Percentiles rank a stretch among this genome's conserved stretches.
Evolutionary conservation across 1,140 invertebrate genomes (phyloP).

Genomic region (Monomorium pharaonis): DNA sequence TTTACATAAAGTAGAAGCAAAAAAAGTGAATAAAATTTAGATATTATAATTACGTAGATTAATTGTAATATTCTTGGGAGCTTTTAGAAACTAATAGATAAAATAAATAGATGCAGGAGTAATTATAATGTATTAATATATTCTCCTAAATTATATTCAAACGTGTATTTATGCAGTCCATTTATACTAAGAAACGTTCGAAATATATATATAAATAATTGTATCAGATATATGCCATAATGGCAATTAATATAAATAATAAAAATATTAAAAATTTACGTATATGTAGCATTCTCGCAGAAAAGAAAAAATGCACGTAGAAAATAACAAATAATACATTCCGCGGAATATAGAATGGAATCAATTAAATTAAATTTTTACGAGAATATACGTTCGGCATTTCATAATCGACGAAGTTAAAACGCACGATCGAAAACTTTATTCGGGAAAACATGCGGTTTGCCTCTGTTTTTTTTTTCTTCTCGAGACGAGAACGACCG

Average conservation of each 20-base stretch:
- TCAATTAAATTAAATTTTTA: neutral
- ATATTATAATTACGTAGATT: neutral
- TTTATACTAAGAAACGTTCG: neutral
- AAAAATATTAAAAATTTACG: neutral
- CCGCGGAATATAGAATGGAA: neutral
- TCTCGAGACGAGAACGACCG: neutral
- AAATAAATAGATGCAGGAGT: neutral
- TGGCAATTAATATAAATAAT: neutral
- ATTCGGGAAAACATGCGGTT: slow-evolving; percentile 11
- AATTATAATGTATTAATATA: neutral
- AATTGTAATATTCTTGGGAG: too few species aligned
- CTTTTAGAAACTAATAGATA: neutral
- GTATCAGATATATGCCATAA: neutral
- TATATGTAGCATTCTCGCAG: neutral
- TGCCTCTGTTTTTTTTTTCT: neutral
- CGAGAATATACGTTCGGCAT: neutral
- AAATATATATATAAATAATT: neutral
- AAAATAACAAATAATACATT: neutral
- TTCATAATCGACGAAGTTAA: neutral
- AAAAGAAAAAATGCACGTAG: neutral
- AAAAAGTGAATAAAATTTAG: neutral
- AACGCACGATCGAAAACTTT: neutral
- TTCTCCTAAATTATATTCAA: neutral
- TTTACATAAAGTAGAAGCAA: neutral
- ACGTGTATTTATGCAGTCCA: neutral